These are phyloP conservation scores for Zaprionus taronus DNA, from an alignment of 1,140 invertebrate species.

Conservation along the genomic window DNA sequence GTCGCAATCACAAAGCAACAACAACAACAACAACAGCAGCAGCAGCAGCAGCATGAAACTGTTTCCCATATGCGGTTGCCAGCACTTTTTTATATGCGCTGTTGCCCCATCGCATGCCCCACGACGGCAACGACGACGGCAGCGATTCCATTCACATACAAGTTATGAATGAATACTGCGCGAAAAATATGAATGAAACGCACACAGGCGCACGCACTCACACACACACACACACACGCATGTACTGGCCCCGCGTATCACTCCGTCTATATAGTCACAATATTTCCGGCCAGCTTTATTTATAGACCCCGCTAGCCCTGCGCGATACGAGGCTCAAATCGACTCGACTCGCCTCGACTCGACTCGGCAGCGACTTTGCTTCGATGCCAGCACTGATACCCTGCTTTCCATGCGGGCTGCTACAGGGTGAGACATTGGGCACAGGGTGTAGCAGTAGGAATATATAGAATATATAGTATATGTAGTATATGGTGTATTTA, in stretches of 20 bases:
- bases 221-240: not conserved
- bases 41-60: conserved; percentile 24
- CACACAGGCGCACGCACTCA: conserved; percentile 15
- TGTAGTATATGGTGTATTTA: too few relatives aligned
- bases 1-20: conserved; percentile 62
- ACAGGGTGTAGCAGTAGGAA: too few relatives aligned
- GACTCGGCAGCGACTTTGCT: not conserved
- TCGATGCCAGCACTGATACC: not conserved
- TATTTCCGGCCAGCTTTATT: conserved; percentile 75
- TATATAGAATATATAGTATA: too few relatives aligned
- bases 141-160: conserved; percentile 53
- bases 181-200: conserved; percentile 64
- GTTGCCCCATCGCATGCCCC: conserved; percentile 15
- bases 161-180: conserved; percentile 65
- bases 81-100: conserved; percentile 23
- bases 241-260: conserved; percentile 17
- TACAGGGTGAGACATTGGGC: too few relatives aligned
- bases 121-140: not conserved
- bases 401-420: too few relatives aligned
- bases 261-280: conserved; percentile 67
- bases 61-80: conserved; percentile 41
- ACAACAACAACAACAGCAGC: conserved; percentile 17
- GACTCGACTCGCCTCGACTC: too few relatives aligned
- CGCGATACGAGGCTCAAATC: not conserved
- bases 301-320: conserved; percentile 52